Conservation (phyloP, 2,888 invertebrate genomes). For the Lycocerus yunnanus region DNA sequence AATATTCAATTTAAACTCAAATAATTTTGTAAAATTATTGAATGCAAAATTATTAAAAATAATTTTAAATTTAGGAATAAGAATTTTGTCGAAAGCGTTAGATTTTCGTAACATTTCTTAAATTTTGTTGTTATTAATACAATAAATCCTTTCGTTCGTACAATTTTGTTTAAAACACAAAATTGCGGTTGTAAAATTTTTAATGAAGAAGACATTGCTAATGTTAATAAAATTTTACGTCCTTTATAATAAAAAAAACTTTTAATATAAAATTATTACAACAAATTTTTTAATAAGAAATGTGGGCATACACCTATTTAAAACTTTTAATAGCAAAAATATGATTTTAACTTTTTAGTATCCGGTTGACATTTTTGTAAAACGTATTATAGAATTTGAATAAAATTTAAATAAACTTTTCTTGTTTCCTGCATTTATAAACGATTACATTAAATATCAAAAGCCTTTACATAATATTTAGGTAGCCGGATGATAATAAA, state of each 20-base stretch:
- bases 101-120: too few relatives aligned
- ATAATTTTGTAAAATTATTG: too few relatives aligned
- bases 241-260: background rate
- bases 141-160: background rate
- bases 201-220: background rate
- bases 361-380: background rate
- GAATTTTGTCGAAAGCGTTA: too few relatives aligned
- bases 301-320: background rate
- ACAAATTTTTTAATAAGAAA: background rate
- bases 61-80: too few relatives aligned
- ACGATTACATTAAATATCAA: background rate
- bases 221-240: background rate
- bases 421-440: background rate
- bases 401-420: background rate
- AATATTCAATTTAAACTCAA: too few relatives aligned
- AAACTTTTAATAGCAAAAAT: background rate
- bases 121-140: background rate
- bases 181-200: background rate
- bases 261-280: background rate
- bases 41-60: too few relatives aligned
- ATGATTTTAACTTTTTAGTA: background rate
- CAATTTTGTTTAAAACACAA: background rate
- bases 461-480: background rate
- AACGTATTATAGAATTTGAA: background rate
- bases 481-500: too few relatives aligned